phyloP scores from a whole-genome alignment of 2,888 invertebrate genomes.

The Entomobrya multifasciata region DNA sequence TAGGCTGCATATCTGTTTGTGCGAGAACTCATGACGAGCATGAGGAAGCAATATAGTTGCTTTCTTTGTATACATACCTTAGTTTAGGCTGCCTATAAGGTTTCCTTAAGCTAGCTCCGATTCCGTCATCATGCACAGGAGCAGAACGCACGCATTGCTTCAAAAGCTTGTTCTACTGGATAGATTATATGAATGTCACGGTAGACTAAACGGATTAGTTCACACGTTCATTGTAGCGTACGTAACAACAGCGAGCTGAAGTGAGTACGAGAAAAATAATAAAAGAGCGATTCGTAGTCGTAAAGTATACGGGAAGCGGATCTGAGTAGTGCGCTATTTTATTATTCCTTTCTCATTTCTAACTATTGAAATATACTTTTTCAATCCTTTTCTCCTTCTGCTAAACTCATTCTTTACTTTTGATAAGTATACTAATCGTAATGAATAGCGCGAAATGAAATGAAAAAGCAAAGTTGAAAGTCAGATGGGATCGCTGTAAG shows the following conservation, averaged over 20 bases:
- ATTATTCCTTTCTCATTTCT: slow-evolving; percentile 37
- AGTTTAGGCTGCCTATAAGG: too few relatives aligned
- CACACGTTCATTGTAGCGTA: slow-evolving; percentile 70
- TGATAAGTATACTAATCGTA: too few relatives aligned
- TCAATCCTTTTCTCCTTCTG: neutral
- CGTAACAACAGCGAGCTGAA: slow-evolving; percentile 38
- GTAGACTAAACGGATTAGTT: slow-evolving; percentile 75
- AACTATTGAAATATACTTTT: slow-evolving; percentile 37
- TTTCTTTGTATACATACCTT: too few relatives aligned
- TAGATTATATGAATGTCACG: slow-evolving; percentile 70
- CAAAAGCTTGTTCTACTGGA: neutral
- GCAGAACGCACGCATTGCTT: too few relatives aligned
- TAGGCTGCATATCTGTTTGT: too few relatives aligned
- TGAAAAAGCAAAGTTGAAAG: too few relatives aligned
- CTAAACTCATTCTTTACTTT: neutral
- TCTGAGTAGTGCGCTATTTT: slow-evolving; percentile 32
- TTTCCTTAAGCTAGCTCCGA: neutral
- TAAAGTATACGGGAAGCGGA: slow-evolving; percentile 35
- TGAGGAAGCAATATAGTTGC: too few relatives aligned
- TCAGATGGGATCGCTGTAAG: neutral
- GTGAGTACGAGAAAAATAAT: neutral
- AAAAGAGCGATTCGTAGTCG: slow-evolving; percentile 29
- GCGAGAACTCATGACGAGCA: too few relatives aligned
- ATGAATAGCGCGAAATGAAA: slow-evolving; percentile 22
- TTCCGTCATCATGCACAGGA: neutral